These are phyloP conservation scores for Bhutanitis thaidina DNA, from an alignment of 2,888 invertebrate species.

Conservation along the genomic window DNA sequence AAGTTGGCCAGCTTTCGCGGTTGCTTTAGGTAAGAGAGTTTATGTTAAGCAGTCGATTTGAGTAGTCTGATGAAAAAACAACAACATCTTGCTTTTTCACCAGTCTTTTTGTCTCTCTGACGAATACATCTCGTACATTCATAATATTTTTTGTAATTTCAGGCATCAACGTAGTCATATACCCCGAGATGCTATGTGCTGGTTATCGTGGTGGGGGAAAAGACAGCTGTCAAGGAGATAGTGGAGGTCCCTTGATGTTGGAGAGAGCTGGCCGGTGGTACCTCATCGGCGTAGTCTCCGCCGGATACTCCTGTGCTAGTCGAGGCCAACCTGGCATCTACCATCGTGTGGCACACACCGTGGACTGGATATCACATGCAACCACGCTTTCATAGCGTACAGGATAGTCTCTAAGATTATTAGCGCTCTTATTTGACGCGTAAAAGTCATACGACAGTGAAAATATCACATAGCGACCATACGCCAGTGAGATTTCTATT, in stretches of 20 bases:
- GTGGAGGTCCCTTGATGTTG: conserved; percentile 94
- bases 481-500: background rate
- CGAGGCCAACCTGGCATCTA: conserved; percentile 96
- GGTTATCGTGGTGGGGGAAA: conserved; percentile 94
- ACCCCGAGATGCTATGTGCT: conserved; percentile 97
- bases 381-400: conserved; percentile 61
- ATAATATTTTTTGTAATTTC: conserved; percentile 19
- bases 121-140: no score
- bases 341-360: conserved; percentile 94
- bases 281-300: conserved; percentile 94
- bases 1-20: no score
- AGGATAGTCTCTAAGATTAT: background rate
- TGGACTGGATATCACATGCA: conserved; percentile 92
- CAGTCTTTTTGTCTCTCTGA: no score
- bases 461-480: background rate
- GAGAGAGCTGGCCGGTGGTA: conserved; percentile 93
- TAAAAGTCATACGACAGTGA: background rate
- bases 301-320: conserved; percentile 96
- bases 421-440: background rate
- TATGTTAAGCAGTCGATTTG: no score
- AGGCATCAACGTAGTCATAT: conserved; percentile 93
- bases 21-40: no score
- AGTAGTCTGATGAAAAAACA: no score
- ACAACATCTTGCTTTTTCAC: no score
- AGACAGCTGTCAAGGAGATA: conserved; percentile 89